These are phyloP conservation scores for Rhegmatorhina hoffmannsi DNA, from an alignment of 2,113 vertebrate species.

Conservation along the genomic window DNA sequence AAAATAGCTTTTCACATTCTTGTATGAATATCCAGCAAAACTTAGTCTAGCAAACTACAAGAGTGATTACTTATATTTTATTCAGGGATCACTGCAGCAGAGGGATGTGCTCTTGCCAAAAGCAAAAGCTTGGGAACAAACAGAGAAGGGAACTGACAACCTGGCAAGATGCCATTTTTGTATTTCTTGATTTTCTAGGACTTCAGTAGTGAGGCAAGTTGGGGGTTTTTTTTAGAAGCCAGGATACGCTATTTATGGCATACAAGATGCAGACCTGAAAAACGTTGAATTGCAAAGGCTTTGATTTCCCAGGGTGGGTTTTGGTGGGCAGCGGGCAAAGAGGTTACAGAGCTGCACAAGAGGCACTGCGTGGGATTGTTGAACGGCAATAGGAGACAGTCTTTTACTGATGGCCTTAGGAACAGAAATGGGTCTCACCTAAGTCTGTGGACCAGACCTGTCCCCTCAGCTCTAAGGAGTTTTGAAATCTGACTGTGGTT, in stretches of 20 bases:
- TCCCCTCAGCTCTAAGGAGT: neutral
- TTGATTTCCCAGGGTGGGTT: neutral
- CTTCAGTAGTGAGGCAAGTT: neutral
- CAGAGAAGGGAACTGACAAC: slow-evolving; percentile 6
- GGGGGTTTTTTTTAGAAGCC: neutral
- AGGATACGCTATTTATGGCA: neutral
- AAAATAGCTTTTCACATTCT: slow-evolving; percentile 6
- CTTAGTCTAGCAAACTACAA: slow-evolving; percentile 45
- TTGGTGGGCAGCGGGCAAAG: neutral
- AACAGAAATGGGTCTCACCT: neutral
- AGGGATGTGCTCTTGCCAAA: slow-evolving; percentile 35
- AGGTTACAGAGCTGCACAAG: neutral
- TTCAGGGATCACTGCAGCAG: slow-evolving; percentile 39
- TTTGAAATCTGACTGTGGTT: neutral
- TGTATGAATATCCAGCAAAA: neutral
- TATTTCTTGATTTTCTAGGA: slow-evolving; percentile 17
- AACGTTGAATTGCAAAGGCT: neutral
- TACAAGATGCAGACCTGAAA: neutral
- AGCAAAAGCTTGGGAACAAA: slow-evolving; percentile 25
- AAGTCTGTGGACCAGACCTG: neutral
- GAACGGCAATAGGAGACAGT: neutral
- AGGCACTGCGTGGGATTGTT: neutral
- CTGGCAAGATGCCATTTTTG: slow-evolving; percentile 29
- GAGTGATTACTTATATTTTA: slow-evolving; percentile 26
- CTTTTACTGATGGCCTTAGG: neutral